Percentiles rank a stretch among this genome's conserved stretches.
phyloP scores from a whole-genome alignment of 2,113 vertebrate genomes.

The Rhizomys pruinosus region DNA sequence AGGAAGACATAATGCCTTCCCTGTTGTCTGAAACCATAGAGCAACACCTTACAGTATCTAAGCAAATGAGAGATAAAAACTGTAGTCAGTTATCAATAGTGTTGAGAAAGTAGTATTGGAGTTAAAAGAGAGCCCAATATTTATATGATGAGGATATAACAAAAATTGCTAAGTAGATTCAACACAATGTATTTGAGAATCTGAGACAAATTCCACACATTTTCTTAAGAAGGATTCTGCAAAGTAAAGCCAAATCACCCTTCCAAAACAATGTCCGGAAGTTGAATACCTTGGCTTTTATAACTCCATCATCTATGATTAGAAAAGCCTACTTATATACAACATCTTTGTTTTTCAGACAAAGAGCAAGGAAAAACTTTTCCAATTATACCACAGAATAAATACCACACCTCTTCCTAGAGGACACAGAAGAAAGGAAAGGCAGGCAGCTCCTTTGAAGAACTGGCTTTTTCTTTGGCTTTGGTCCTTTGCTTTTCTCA shows the following conservation, averaged over 20 bases:
- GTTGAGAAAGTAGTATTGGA: not conserved
- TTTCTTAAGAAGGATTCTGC: not conserved
- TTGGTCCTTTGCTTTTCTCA: not conserved
- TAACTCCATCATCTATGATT: not conserved
- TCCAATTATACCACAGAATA: not conserved
- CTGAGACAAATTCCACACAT: not conserved
- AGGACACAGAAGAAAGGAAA: not conserved
- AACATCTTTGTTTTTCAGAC: not conserved
- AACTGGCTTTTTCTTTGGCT: not conserved
- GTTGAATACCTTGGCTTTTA: not conserved
- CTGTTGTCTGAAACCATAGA: not conserved
- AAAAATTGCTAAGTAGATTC: not conserved
- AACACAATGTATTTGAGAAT: not conserved
- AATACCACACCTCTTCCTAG: not conserved
- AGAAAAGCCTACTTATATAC: not conserved
- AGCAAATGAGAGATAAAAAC: not conserved
- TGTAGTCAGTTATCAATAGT: not conserved
- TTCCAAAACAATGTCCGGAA: not conserved
- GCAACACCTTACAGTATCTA: not conserved
- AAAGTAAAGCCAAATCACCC: not conserved
- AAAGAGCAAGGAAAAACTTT: not conserved
- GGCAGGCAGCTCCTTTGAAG: not conserved
- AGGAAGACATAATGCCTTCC: not conserved
- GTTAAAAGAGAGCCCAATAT: not conserved
- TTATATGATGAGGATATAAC: not conserved